Conservation (phyloP, 2,888 invertebrate genomes). For the Gerris lacustris region DNA sequence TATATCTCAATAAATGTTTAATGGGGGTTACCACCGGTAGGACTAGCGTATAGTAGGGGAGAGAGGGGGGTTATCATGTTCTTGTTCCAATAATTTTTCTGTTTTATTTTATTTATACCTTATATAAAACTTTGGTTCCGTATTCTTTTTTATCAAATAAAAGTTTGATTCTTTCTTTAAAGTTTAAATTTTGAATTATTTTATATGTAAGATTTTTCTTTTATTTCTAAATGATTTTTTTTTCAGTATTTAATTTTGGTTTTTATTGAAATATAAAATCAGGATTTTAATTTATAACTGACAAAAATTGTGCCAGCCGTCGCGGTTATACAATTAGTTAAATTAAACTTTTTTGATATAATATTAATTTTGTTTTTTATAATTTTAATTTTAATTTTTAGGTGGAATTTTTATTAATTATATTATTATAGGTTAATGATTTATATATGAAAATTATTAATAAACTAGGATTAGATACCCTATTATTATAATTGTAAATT, state of each 20-base stretch:
- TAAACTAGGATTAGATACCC: too few relatives aligned
- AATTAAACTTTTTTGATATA: slow-evolving; percentile 4
- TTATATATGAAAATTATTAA: neutral
- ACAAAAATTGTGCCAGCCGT: slow-evolving; percentile 10
- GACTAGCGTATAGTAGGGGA: neutral
- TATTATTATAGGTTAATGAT: neutral
- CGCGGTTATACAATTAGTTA: slow-evolving; percentile 9
- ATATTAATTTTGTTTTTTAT: neutral
- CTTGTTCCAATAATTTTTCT: neutral
- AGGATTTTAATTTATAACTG: slow-evolving; percentile 2
- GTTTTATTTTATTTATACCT: too few relatives aligned
- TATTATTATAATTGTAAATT: slow-evolving; percentile 13
- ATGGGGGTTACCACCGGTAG: too few relatives aligned
- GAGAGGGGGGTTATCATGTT: neutral
- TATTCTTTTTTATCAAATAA: neutral
- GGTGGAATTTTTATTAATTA: slow-evolving; percentile 9
- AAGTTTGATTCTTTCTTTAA: slow-evolving; percentile 5
- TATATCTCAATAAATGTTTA: too few relatives aligned
- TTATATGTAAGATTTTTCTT: neutral
- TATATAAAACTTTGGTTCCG: too few relatives aligned
- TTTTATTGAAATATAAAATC: neutral
- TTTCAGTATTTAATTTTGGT: neutral
- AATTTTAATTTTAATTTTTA: neutral
- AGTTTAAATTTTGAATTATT: neutral
- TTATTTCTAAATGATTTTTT: neutral